phyloP scores from a whole-genome alignment of 2,888 invertebrate genomes.

The Drosophila nr. perissopoda region DNA sequence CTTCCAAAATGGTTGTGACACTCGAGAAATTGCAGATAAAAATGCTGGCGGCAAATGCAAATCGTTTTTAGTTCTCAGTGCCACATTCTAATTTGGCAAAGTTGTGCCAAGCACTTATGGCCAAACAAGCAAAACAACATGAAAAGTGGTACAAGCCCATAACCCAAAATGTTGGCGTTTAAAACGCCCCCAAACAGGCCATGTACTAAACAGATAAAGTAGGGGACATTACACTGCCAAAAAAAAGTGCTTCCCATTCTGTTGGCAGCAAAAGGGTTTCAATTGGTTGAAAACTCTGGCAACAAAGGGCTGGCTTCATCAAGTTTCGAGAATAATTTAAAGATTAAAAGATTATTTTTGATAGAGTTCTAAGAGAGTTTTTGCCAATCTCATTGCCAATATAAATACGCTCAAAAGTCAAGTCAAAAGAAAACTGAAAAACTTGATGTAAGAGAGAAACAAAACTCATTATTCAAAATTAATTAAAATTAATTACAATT shows the following conservation, averaged over 20 bases:
- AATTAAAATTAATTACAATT: no score
- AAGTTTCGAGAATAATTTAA: not conserved
- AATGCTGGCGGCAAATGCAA: conserved; percentile 61
- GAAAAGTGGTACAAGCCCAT: conserved; percentile 36
- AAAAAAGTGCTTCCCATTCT: not conserved
- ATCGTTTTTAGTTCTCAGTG: conserved; percentile 54
- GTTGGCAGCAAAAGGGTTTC: not conserved
- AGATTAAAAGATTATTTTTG: not conserved
- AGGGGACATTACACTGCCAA: not conserved
- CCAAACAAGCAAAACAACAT: conserved; percentile 6
- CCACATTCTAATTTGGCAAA: conserved; percentile 48
- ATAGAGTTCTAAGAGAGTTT: not conserved
- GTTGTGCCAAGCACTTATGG: conserved; percentile 45
- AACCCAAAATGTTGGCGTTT: conserved; percentile 37
- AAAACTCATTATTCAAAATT: not conserved
- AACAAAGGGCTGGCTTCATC: not conserved
- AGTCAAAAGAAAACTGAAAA: not conserved
- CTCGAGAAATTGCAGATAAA: conserved; percentile 55
- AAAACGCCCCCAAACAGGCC: conserved; percentile 33
- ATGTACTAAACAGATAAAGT: not conserved
- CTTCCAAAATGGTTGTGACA: conserved; percentile 57
- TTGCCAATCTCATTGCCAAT: not conserved
- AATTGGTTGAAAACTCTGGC: not conserved
- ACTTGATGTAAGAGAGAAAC: not conserved
- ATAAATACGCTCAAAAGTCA: not conserved